A percentile compares a stretch with the other conserved stretches of the same genome.
These are phyloP conservation scores for Poeciliopsis presidionis DNA, from an alignment of 2,797 vertebrate species.

Conservation along the genomic window DNA sequence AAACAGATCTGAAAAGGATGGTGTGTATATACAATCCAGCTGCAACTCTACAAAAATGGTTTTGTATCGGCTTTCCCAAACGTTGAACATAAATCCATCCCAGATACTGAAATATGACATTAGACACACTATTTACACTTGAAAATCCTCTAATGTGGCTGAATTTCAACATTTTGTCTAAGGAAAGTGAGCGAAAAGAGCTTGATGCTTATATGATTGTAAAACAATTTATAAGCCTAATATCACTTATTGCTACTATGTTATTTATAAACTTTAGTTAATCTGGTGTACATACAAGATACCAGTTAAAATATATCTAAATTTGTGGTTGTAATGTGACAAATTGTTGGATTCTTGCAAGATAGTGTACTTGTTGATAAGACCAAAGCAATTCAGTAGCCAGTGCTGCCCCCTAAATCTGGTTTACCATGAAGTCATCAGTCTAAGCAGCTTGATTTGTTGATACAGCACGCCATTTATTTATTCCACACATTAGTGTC, in stretches of 20 bases:
- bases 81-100: neutral
- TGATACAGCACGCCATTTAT: neutral
- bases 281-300: too few relatives aligned
- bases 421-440: neutral
- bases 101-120: neutral
- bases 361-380: constrained; percentile 38
- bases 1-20: neutral
- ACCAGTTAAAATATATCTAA: neutral
- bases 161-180: too few relatives aligned
- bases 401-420: neutral
- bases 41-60: neutral
- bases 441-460: constrained; percentile 16
- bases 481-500: constrained; percentile 1
- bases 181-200: too few relatives aligned
- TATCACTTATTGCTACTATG: neutral
- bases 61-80: neutral
- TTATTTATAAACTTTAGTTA: neutral
- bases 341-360: neutral
- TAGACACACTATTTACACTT: too few relatives aligned
- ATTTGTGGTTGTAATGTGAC: neutral
- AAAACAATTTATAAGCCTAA: neutral
- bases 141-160: too few relatives aligned
- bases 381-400: constrained; percentile 9
- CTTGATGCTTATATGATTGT: neutral
- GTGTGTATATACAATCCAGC: neutral